Evolutionary conservation across 2,113 vertebrate genomes (phyloP).

Genomic region (Leptocoma aspasia): DNA sequence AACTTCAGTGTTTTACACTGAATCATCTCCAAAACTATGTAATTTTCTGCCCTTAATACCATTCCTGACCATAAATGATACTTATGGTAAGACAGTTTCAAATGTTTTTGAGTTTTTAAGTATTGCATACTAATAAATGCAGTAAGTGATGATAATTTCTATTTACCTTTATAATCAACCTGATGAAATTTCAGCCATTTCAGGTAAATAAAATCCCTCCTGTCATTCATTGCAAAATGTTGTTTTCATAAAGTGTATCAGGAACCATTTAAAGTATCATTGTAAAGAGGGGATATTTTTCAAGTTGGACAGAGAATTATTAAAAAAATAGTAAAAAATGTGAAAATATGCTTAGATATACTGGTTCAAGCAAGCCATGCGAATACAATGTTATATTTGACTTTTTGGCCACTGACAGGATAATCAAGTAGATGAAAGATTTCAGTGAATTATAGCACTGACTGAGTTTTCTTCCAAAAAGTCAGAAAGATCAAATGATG

Average conservation of each 20-base stretch:
- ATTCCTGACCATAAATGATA: background rate
- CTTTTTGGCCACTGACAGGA: background rate
- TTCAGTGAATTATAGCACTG: background rate
- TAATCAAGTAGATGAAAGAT: constrained; percentile 25
- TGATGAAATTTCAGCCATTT: background rate
- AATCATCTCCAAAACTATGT: background rate
- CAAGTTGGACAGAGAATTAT: background rate
- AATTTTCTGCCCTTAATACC: background rate
- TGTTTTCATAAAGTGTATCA: background rate
- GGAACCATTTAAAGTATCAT: background rate
- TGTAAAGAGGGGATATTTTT: background rate
- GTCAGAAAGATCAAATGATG: constrained; percentile 22
- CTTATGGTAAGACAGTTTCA: background rate
- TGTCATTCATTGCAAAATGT: background rate
- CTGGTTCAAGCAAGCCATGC: background rate
- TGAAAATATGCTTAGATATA: background rate
- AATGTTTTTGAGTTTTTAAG: background rate
- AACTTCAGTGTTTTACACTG: background rate
- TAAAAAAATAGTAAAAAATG: background rate
- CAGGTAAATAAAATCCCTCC: background rate
- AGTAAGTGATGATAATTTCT: background rate
- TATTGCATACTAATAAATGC: background rate
- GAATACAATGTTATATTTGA: background rate
- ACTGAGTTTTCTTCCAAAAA: constrained; percentile 1
- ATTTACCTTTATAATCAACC: background rate